Evolutionary conservation across 2,113 vertebrate genomes (phyloP), one percentile per base, ranked within the genome.

Genomic region (Ceyx cyanopectus): DNA sequence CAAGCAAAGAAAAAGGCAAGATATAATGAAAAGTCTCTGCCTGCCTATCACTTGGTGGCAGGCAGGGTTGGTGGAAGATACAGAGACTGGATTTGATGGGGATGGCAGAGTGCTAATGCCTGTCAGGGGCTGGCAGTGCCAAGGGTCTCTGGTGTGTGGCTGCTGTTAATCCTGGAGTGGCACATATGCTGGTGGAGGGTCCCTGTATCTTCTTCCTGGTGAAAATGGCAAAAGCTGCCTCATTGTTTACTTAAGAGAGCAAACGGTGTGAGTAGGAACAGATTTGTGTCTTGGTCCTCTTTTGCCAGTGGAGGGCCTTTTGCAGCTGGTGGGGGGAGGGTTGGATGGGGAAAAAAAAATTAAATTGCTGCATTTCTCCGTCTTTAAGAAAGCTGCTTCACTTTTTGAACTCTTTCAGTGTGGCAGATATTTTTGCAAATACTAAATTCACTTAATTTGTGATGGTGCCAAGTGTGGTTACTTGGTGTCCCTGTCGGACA

Each of bases 301-400:
- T 18, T 30, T 16, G 15, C 8, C 5, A 50, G 32, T 0, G 12
- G 30, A 62, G 40, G 54, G 7, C 3, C 8, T 32, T 2, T 12
- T 1, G 3, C 30, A 60, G 3, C 7, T 46, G n/a, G 9, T 2
- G 5, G 14, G 22, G 14, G 7, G 5, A 27, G 48, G 32, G 46
- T 15, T 65, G 22, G 24, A 34, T 9, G 10, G n/a, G 4, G 0
- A 2, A 43, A 3, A 0, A 4, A 17, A 16, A 21, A 5, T 37
- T 3, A 0, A 4, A 26, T 51, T 30, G 12, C 56, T 60, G 3
- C 37, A 24, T 78, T 70, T 81, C 8, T 85, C 9, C 82, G 10
- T 77, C 24, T 43, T 68, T 61, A 45, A 40, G 43, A 13, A 53
- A 53, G 9, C 17, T 22, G 30, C 34, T 94, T 88, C 7, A 2